Base-by-base conservation (phyloP, 2,888 invertebrate species). In the Pantelozetes paolii region DNA sequence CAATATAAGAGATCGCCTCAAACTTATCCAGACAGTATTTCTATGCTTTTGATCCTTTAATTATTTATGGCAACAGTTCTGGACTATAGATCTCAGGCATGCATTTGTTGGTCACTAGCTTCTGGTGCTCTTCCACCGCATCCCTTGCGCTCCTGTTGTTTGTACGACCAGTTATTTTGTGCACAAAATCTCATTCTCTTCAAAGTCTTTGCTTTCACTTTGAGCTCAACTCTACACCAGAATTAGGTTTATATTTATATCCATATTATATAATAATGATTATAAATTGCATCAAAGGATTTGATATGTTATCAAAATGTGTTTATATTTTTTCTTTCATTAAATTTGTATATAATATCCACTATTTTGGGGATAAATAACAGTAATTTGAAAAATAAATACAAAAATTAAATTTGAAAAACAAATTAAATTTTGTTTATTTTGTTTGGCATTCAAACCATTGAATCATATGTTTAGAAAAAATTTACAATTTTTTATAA, bases 51-150 rank as follows among this genome's bases (percentile, higher is more conserved):
- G 59, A 59, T 59, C 59, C 59, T 59, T 59, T 59, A 59, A 59
- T 59, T 59, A 59, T 59, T 59, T 59, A 59, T 30, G 59, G 59
- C 59, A 59, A 59, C 59, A 59, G 59, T 59, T 59, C 59, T 59
- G 2, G 15, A 30, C 3, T 30, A 30, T 59, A 59, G 28, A 59
- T 59, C 59, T 59, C 59, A 26, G 59, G 1, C 59, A 6, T 30
- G 28, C 30, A 59, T 30, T 30, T 8, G 30, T 50, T 20, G 50
- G 50, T 50, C 20, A 50, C 20, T 20, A 45, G 18, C 45, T 45
- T 50, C 50, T 50, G 50, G 8, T 50, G 23, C 50, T 8, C 3
- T 50, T 2, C 20, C 50, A 23, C 23, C 20, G 50, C 11, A 3
- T 50, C 8, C 13, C 40, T 11, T 45, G 6, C 20, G n/a, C 50